Evolutionary conservation across 2,888 invertebrate genomes (phyloP).

Genomic region (Limnephilus lunatus): DNA sequence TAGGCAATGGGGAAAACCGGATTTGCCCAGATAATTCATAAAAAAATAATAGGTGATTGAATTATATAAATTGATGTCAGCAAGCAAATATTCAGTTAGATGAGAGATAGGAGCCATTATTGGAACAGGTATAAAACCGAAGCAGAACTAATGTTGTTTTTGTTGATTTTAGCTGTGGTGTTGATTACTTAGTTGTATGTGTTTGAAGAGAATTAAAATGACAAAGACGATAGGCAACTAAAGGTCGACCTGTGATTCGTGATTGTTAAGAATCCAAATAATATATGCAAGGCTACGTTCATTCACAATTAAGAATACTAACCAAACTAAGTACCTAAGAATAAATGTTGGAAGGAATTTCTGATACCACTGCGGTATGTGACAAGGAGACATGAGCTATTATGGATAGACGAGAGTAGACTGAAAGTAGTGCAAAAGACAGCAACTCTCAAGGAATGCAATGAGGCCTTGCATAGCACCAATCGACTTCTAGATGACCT

Average conservation of each 20-base stretch:
- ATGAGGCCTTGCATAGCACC: too few species aligned
- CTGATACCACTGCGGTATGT: neutral
- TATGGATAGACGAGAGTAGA: neutral
- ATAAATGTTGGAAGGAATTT: neutral
- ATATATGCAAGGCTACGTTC: neutral
- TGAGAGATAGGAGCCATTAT: neutral
- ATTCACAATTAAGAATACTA: neutral
- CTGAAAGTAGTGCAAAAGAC: neutral
- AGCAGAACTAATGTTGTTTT: neutral
- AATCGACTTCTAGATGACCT: too few species aligned
- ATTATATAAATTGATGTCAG: neutral
- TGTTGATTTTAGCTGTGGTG: neutral
- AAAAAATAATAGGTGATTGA: constrained; percentile 1
- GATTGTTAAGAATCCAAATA: neutral
- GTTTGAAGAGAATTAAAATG: neutral
- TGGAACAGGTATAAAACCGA: neutral
- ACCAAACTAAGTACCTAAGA: neutral
- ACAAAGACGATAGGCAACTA: neutral
- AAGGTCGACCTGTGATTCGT: neutral
- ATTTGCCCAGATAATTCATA: neutral
- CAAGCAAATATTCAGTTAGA: neutral
- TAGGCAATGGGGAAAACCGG: neutral
- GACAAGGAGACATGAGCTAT: too few species aligned
- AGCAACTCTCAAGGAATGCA: too few species aligned
- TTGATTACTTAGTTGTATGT: neutral